Base-by-base conservation (phyloP, 2,797 vertebrate species). In the Notolabrus celidotus region DNA sequence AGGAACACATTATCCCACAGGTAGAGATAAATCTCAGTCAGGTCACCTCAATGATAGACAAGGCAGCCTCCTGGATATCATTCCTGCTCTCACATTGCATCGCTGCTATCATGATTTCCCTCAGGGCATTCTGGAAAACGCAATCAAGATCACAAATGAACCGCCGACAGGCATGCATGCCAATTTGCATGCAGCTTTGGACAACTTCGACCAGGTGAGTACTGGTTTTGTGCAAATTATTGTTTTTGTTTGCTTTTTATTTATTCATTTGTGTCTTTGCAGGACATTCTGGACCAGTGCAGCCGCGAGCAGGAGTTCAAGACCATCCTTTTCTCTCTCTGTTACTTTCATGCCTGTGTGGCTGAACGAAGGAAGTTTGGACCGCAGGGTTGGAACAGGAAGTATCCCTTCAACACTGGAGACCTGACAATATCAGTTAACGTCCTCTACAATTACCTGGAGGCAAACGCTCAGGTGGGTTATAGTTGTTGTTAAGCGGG, bases 301-400 rank as follows among this genome's bases (percentile, higher is more conserved):
- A 93, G 93, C 25, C 91, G 94, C 1, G 94, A 95, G 85, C 94
- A 95, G 85, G 95, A 96, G 90, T 96, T 96, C 76, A 96, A 96
- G 90, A 95, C 88, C 64, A 94, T 95, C 84, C 86, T 94, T 41
- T 95, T 96, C 89, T 94, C 94, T 5, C 84, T 95, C 59, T 95
- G 94, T 74, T 95, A 94, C 81, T 95, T 96, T 72, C 93, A 95
- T 1, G 94, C 93, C 12, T 94, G 93, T 66, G 92, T 92, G 67
- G 94, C 95, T 0, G 93, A 95, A 77, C 91, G 93, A 59, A 87
- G 92, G 60, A 93, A 94, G 89, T 94, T 93, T 67, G 92, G 95
- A 10, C 93, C 95, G 1, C 95, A 95, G 71, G 93, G 94, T 15
- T 96, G 94, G 94, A 96, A 94, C 83, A 89, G 92, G 74, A 95